Percentiles rank a stretch among this genome's conserved stretches.
phyloP scores from a whole-genome alignment of 2,888 invertebrate species.

The Ophioninae sp. region DNA sequence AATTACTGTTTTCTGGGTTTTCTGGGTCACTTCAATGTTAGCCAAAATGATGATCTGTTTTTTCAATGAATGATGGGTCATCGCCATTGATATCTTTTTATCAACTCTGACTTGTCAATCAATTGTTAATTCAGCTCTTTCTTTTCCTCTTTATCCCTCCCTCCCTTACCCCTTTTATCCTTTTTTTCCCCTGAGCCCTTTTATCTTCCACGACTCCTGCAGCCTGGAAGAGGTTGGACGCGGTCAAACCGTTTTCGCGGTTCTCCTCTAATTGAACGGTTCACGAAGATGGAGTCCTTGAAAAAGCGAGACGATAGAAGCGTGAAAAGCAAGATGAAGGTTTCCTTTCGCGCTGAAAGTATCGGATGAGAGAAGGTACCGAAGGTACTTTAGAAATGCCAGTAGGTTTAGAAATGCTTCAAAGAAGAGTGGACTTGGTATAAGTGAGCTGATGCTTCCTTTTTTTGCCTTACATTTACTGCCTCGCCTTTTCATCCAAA shows the following conservation, averaged over 20 bases:
- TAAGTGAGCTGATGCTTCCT: slow-evolving; percentile 61
- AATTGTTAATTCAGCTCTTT: slow-evolving; percentile 1
- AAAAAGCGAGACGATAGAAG: slow-evolving; percentile 41
- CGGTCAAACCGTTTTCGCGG: slow-evolving; percentile 65
- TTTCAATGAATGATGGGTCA: too few relatives aligned
- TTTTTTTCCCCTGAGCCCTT: slow-evolving; percentile 25
- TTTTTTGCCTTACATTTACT: slow-evolving; percentile 16
- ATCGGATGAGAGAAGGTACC: slow-evolving; percentile 31
- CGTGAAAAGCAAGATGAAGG: slow-evolving; percentile 5
- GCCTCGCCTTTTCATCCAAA: slow-evolving; percentile 19
- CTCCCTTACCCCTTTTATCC: not conserved
- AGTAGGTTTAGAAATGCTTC: slow-evolving; percentile 62
- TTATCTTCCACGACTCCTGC: slow-evolving; percentile 34
- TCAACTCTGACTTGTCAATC: too few relatives aligned
- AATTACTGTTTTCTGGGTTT: too few relatives aligned
- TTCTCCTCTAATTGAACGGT: slow-evolving; percentile 71
- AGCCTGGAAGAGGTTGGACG: slow-evolving; percentile 53
- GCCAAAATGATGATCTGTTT: too few relatives aligned
- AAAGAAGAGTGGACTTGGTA: slow-evolving; percentile 57
- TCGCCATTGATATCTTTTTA: too few relatives aligned
- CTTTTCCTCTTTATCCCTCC: not conserved
- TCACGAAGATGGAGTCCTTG: slow-evolving; percentile 57
- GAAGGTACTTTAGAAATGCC: slow-evolving; percentile 19
- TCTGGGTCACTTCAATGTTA: too few relatives aligned
- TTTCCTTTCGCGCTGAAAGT: slow-evolving; percentile 34